A percentile compares a stretch with the other conserved stretches of the same genome.
These are phyloP conservation scores for Trachelus tabidus DNA, from an alignment of 2,888 invertebrate genomes.

Conservation along the genomic window DNA sequence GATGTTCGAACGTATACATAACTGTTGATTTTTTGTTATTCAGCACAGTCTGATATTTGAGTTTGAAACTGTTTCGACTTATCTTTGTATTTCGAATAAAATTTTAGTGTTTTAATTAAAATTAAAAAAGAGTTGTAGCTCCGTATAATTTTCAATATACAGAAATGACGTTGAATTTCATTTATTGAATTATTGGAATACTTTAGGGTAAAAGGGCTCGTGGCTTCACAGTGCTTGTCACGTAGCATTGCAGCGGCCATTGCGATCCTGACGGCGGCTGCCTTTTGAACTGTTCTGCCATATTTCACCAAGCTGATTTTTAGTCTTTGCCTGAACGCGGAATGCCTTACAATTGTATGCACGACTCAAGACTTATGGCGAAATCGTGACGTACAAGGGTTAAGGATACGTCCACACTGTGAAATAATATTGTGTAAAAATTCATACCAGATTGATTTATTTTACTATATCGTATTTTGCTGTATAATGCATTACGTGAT, in stretches of 20 bases:
- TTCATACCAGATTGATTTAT: neutral
- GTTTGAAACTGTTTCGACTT: too few relatives aligned
- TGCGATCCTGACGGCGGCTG: constrained; percentile 35
- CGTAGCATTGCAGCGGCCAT: constrained; percentile 22
- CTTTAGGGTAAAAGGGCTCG: neutral
- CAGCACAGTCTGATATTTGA: neutral
- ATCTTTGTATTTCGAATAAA: too few relatives aligned
- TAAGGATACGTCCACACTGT: constrained; percentile 21
- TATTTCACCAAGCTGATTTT: constrained; percentile 42
- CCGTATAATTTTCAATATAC: neutral
- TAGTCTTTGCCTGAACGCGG: constrained; percentile 31
- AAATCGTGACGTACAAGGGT: constrained; percentile 19
- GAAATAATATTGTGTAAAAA: neutral
- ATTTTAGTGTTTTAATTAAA: too few relatives aligned
- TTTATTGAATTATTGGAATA: neutral
- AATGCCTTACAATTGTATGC: constrained; percentile 37
- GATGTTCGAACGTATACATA: neutral
- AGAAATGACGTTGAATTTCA: neutral
- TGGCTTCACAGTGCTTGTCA: constrained; percentile 1
- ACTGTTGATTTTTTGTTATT: neutral
- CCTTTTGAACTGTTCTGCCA: constrained; percentile 40
- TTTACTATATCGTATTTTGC: neutral
- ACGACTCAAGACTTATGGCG: constrained; percentile 18
- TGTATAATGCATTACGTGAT: neutral
- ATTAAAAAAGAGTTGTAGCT: constrained; percentile 6